Evolutionary conservation across 2,888 invertebrate species (phyloP), one percentile per base, ranked within the genome.

Genomic region (Prenolepis imparis): DNA sequence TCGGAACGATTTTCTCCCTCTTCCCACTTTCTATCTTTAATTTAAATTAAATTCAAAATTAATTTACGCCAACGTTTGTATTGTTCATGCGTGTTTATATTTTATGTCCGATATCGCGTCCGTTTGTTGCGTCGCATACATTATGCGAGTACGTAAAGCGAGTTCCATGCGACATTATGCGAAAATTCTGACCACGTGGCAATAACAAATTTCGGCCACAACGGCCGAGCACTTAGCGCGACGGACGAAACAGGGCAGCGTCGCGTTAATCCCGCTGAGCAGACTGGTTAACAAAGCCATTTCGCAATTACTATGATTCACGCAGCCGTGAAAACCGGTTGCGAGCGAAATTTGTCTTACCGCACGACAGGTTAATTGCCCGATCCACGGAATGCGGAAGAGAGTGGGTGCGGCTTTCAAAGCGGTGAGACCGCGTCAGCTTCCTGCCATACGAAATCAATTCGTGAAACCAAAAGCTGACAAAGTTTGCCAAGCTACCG

Each of bases 281-380:
- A 57, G 41, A 44, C 70, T n/a, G 73, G 72, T 78, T 78, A 78
- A 78, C 78, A 57, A 59, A 73, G 78, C 73, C 74, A 80, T 80
- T 78, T 78, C 41, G 73, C 41, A 72, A 78, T 78, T 70, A 72
- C 44, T 72, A 78, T 78, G 59, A 78, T 78, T 80, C 21, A 78
- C 72, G 78, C 41, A 44, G 59, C 44, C 73, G 24, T 72, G 78
- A 72, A 59, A 32, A 44, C 36, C 18, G 72, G 70, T n/a, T 41
- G 72, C 72, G 21, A 28, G 41, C 32, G 32, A 80, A 80, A 73
- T 80, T 80, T 59, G 74, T 80, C 74, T 72, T 72, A 32, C 55
- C 32, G 72, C 32, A 28, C 57, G 68, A 28, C 32, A 32, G 57
- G 4, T 73, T 72, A 80, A 73, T 80, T 80, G 73, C 59, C 44